Evolutionary conservation across 30 jellyfish, hydroid and myxozoan genomes (phyloP).

Genomic region (Sanderia malayensis): DNA sequence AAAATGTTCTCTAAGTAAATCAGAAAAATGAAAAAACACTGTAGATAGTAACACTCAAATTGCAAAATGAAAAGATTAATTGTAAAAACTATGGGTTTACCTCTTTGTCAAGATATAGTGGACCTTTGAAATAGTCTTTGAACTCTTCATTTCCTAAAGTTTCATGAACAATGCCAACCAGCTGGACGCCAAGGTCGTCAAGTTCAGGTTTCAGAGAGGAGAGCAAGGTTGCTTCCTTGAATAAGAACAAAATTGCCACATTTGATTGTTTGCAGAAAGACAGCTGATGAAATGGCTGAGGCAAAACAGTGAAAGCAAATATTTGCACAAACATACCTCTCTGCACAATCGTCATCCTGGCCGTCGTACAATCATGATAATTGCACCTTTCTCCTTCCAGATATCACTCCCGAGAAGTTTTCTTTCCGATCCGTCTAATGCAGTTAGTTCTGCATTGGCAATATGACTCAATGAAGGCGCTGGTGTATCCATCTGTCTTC

Average conservation of each 20-base stretch:
- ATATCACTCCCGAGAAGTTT: slow-evolving; percentile 27
- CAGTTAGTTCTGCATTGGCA: slow-evolving; percentile 38
- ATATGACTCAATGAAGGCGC: slow-evolving; percentile 39
- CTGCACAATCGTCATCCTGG: slow-evolving; percentile 82
- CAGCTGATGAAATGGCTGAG: too few relatives aligned
- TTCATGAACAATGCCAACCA: slow-evolving; percentile 75
- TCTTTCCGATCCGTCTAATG: slow-evolving; percentile 42
- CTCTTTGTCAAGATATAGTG: slow-evolving; percentile 47
- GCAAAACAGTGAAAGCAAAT: too few relatives aligned
- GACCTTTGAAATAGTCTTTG: slow-evolving; percentile 43
- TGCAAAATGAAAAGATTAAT: too few relatives aligned
- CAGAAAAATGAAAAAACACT: too few relatives aligned
- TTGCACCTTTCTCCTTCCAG: slow-evolving; percentile 61
- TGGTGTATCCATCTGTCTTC: too few relatives aligned
- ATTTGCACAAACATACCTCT: slow-evolving; percentile 45
- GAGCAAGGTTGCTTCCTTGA: slow-evolving; percentile 65
- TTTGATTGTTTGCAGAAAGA: too few relatives aligned
- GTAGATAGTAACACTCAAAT: too few relatives aligned
- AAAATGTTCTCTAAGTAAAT: slow-evolving; percentile 40
- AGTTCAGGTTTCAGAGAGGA: slow-evolving; percentile 70
- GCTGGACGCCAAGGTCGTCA: slow-evolving; percentile 52
- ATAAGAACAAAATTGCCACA: too few relatives aligned
- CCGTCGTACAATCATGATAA: slow-evolving; percentile 63
- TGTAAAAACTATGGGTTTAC: too few relatives aligned
- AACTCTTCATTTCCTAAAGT: slow-evolving; percentile 43